These are phyloP conservation scores for Zoanthus sansibaricus DNA, from an alignment of 92 coral and sea anemone genomes.

Conservation along the genomic window DNA sequence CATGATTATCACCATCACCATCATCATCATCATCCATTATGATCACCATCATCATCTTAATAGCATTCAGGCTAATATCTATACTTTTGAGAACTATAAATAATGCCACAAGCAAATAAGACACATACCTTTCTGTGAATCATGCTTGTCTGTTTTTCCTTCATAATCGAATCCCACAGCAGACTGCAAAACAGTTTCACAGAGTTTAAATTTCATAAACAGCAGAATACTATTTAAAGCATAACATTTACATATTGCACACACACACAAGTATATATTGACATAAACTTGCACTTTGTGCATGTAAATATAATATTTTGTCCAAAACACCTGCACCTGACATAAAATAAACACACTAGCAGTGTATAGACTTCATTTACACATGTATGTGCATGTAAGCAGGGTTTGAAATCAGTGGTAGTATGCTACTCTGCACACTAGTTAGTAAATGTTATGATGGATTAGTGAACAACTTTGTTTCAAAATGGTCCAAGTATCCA, in stretches of 20 bases:
- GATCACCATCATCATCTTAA: too few species aligned
- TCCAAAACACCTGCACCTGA: too few species aligned
- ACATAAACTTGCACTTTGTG: neutral
- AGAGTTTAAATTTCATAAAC: neutral
- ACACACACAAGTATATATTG: too few species aligned
- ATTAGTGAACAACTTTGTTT: too few species aligned
- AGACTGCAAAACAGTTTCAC: conserved; percentile 53
- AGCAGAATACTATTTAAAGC: neutral
- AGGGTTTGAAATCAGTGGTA: conserved; percentile 51
- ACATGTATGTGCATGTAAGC: conserved; percentile 33
- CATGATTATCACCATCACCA: too few species aligned
- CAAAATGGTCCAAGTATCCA: too few species aligned
- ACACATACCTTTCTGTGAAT: conserved; percentile 84
- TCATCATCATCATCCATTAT: too few species aligned
- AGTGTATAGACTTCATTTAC: neutral
- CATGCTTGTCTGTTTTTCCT: conserved; percentile 91
- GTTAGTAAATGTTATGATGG: too few species aligned
- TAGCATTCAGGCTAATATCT: too few species aligned
- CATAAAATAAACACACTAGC: neutral
- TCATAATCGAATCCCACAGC: conserved; percentile 90
- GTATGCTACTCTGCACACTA: too few species aligned
- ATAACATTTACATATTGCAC: neutral
- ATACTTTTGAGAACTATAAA: too few species aligned
- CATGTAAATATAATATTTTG: conserved; percentile 75
- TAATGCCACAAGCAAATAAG: too few species aligned